Base-by-base conservation (phyloP, 2,113 vertebrate genomes). In the Stegastes partitus region DNA sequence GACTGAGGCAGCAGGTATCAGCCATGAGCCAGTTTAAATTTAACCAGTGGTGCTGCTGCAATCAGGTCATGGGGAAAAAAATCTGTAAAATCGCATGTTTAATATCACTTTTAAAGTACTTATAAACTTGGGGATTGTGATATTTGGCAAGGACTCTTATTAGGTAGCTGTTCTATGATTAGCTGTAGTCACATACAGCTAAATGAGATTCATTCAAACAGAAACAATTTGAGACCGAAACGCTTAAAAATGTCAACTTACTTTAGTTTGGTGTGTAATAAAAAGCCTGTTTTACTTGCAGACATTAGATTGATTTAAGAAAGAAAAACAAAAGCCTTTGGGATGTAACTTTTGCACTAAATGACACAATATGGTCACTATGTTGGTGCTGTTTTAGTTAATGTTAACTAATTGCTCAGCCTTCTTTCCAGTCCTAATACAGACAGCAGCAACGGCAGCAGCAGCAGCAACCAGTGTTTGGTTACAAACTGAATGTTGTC, bases 1-100 rank as follows among this genome's bases (percentile, higher is more conserved):
- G 61, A 72, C 14, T 79, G 81, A 69, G 58, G 77, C 91, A 53
- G 92, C 91, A 2, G 54, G 31, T 56, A 66, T 10, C 21, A 11
- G 69, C 21, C 28, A 61, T n/a, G 68, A 66, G 67, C 23, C 21
- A 68, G 26, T 69, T 68, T 18, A 39, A 15, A 37, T 50, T 19
- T 12, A n/a, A 49, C 56, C 5, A 25, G 28, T 28, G 23, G 6
- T 25, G n/a, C 0, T 9, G 81, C 73, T 86, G 81, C 86, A 14
- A 80, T 80, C 79, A 75, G 42, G 70, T 58, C 68, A 68, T 0
- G 55, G 53, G 26, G 4, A 61, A 77, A 77, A 1, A 3, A 3
- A 3, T 42, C 39, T 1, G 49, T 47, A 63, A 77, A 54, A 65
- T 26, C 5, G 18, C n/a, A 31, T 3, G 0, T 65, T 56, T 47